Base-by-base conservation (phyloP, 2,113 vertebrate species). In the Sprattus sprattus region DNA sequence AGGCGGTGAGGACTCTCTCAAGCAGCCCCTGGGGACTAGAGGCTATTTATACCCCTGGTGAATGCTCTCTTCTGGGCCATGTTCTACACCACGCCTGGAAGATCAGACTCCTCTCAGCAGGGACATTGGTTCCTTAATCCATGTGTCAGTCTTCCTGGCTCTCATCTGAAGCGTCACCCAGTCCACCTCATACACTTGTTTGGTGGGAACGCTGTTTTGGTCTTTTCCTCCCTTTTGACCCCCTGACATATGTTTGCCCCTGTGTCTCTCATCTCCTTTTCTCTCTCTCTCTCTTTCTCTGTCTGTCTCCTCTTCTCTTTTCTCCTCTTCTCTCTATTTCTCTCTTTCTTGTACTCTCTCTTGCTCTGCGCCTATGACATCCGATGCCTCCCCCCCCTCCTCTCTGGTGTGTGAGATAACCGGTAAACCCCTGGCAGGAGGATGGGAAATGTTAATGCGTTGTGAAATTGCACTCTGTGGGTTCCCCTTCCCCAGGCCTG, bases 381-480 rank as follows among this genome's bases (percentile, higher is more conserved):
- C 47, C 10, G 10, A 22, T 64, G 22, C 25, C 60, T 64, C 60
- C 25, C 60, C 60, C 25, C 60, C 6, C 60, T 25, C n/a, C 9
- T 71, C 25, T 71, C 64, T 71, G 64, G 22, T 25, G 64, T 71
- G 64, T 71, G 64, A 13, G 64, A 71, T 71, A 71, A 71, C 64
- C 64, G 32, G 64, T 71, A 71, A 71, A 71, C 25, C 6, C 25
- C 28, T 71, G 64, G 64, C 64, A 71, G 64, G 11, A 15, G 64
- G 10, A 28, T 11, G 64, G 64, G 10, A 25, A 28, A 71, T 32
- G 64, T 11, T 71, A 71, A 71, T 71, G 25, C 25, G 64, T 32
- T 32, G 64, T 71, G 64, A 71, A 71, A 71, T 71, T 71, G 64
- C 64, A 71, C 64, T 71, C 64, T 2, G 64, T 71, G 25, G 64